Evolutionary conservation across 2,113 vertebrate genomes (phyloP), one percentile per base, ranked within the genome.

Genomic region (Gavia stellata): DNA sequence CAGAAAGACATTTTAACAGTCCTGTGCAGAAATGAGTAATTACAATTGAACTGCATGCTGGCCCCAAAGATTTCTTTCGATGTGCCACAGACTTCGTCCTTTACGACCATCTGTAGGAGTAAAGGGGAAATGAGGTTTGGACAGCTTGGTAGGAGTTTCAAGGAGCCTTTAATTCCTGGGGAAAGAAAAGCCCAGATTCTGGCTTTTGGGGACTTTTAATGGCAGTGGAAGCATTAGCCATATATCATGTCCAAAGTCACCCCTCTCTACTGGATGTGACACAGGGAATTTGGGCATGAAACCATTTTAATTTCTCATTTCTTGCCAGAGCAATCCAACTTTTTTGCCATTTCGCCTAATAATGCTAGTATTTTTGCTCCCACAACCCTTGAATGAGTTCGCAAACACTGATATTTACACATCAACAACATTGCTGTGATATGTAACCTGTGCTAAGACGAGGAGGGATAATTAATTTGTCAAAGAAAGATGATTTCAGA

Each of bases 351-450:
- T 88, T 92, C 47, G 17, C 33, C 68, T 34, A 38, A 62, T 13
- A 62, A 44, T 4, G 1, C 33, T 74, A 61, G 36, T 42, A 73
- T 25, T 92, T 92, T 78, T 78, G 21, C 44, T 93, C 89, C 68
- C 47, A 26, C 26, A 83, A 44, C 12, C 25, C 86, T 74, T 44
- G 24, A 52, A 96, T 59, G 63, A 79, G 44, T 84, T 86, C 8
- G 8, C 52, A 88, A 92, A 93, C 24, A 21, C 40, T 28, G 47
- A n/a, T 90, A 71, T 96, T 95, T 94, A 62, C 74, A 62, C 74
- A 80, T 67, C 21, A n/a, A 24, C 50, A 86, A 17, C 38, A 81
- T 34, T 77, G 38, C 28, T 84, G 50, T 73, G 77, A 84, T 81
- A 81, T 23, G 44, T 55, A 81, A 91, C 31, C 33, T 24, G 11